phyloP scores from a whole-genome alignment of 2,113 vertebrate genomes.

The Tichodroma muraria region DNA sequence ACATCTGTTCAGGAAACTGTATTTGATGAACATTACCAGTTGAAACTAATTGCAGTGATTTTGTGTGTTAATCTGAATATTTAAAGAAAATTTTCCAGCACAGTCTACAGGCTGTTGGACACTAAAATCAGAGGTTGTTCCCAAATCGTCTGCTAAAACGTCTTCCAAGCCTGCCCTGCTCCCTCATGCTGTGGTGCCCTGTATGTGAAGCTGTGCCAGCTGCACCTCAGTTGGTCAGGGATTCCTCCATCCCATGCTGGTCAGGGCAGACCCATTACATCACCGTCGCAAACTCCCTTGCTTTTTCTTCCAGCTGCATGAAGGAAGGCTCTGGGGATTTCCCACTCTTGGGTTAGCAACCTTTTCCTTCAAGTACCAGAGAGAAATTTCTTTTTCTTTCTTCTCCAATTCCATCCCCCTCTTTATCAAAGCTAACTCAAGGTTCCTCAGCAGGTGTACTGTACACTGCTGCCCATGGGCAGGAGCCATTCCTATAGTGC shows the following conservation, averaged over 20 bases:
- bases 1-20: background rate
- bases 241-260: background rate
- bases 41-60: background rate
- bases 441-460: background rate
- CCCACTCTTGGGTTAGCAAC: background rate
- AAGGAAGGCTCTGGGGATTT: background rate
- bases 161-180: background rate
- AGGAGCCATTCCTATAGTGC: rapidly evolving
- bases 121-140: background rate
- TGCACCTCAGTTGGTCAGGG: background rate
- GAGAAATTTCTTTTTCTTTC: background rate
- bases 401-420: rapidly evolving
- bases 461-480: background rate
- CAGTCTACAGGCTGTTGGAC: background rate
- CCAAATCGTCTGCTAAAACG: background rate
- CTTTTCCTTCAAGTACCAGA: background rate
- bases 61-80: background rate
- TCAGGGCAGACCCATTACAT: background rate
- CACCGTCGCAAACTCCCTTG: background rate
- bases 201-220: background rate
- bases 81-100: background rate
- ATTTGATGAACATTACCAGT: background rate
- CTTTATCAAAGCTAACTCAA: background rate
- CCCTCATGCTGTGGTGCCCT: background rate
- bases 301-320: background rate